phyloP scores from a whole-genome alignment of 2,113 vertebrate species.

The Agapornis roseicollis region DNA sequence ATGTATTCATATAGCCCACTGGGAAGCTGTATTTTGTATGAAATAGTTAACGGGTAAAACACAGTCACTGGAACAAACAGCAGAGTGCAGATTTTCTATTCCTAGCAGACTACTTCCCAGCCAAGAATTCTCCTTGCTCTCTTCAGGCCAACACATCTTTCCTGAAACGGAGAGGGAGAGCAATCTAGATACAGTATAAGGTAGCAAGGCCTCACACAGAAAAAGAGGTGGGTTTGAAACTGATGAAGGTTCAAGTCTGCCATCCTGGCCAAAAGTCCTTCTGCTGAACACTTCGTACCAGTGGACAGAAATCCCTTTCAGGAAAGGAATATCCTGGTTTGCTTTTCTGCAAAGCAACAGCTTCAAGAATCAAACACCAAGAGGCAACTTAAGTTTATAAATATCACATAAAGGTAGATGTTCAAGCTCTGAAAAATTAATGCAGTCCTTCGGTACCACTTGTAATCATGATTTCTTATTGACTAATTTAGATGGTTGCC shows the following conservation, averaged over 20 bases:
- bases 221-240: neutral
- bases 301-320: neutral
- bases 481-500: neutral
- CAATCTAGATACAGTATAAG: neutral
- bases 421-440: conserved; percentile 37
- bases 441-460: neutral
- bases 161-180: neutral
- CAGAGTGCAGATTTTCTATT: neutral
- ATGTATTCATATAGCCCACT: neutral
- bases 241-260: neutral
- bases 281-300: neutral
- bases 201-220: neutral
- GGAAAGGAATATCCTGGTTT: neutral
- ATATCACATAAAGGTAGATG: neutral
- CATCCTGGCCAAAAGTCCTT: neutral
- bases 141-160: neutral
- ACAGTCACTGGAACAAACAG: neutral
- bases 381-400: conserved; percentile 19
- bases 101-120: neutral
- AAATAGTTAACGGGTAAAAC: neutral
- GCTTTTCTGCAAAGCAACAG: neutral
- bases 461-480: neutral
- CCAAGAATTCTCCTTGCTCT: neutral
- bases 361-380: neutral
- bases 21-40: neutral